phyloP scores from a whole-genome alignment of 2,797 vertebrate species.

The Gila robusta region DNA sequence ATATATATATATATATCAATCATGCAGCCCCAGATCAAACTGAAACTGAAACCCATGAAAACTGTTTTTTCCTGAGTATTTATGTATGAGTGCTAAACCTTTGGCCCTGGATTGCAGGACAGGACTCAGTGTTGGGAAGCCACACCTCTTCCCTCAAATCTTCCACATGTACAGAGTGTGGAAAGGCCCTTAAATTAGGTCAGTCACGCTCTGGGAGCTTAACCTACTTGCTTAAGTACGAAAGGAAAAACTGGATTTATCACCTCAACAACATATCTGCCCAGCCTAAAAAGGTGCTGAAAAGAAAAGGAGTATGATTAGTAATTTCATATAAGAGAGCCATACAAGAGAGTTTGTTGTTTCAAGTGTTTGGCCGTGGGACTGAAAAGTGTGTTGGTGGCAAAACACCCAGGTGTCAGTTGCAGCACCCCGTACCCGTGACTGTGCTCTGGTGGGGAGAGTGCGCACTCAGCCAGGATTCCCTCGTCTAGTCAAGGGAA shows the following conservation, averaged over 20 bases:
- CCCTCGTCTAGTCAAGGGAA: conserved; percentile 35
- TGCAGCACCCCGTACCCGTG: conserved; percentile 29
- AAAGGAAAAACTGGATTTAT: conserved; percentile 5
- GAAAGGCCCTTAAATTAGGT: conserved; percentile 34
- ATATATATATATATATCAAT: too few species aligned
- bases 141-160: conserved; percentile 32
- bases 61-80: background rate
- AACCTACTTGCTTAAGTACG: conserved; percentile 36
- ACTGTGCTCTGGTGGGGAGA: background rate
- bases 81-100: background rate
- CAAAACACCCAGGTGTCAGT: conserved; percentile 45
- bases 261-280: background rate
- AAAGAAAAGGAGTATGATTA: conserved; percentile 2
- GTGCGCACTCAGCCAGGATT: background rate
- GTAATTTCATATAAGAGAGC: background rate
- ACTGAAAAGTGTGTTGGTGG: conserved; percentile 23
- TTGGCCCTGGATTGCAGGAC: conserved; percentile 23
- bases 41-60: background rate
- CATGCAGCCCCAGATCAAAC: background rate
- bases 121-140: conserved; percentile 37
- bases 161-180: background rate
- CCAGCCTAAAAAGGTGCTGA: conserved; percentile 4
- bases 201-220: conserved; percentile 18
- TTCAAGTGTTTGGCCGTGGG: conserved; percentile 28
- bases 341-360: background rate